Base-by-base conservation (phyloP, 2,888 invertebrate genomes). In the Spisula solida region DNA sequence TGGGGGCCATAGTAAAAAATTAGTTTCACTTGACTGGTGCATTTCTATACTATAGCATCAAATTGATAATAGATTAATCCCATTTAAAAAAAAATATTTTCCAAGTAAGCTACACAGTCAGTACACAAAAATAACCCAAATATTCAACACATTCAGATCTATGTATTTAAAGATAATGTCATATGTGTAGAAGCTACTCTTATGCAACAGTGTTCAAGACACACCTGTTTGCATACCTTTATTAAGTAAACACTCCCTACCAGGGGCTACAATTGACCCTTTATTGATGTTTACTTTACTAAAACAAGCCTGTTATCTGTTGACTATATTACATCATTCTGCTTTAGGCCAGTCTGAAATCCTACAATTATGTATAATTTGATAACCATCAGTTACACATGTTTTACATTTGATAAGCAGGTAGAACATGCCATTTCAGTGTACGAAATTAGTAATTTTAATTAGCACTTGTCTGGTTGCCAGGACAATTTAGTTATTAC, bases 221-320 rank as follows among this genome's bases (percentile, higher is more conserved):
- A 56, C 70, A 75, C 34, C 29, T 75, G 75, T 75, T 31, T 75
- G 34, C 75, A 31, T 75, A 31, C 34, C 34, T 34, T 34, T 18
- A 75, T 34, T 18, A 34, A 75, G 75, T 75, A 75, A 75, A 75
- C 31, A 75, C 14, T 31, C 5, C 31, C 75, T 75, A 75, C 75
- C 34, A 34, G 34, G 75, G 75, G 75, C 75, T 18, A 75, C 31
- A 14, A 18, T 31, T 75, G 75, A 75, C 75, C 75, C 34, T 75
- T 20, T 18, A 31, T 75, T 14, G 29, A 75, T 75, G 34, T 75
- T 75, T 31, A 75, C 16, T 34, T 34, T 18, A 14, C 75, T 75
- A 75, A 75, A 34, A 31, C 31, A 12, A 75, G 10, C 18, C 31
- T 31, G 29, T 75, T 75, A 75, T 75, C 75, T 75, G 34, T 60